Percentiles rank a stretch among this genome's conserved stretches.
phyloP scores from a whole-genome alignment of 1,140 invertebrate species.

The Drosophila trapezifrons region DNA sequence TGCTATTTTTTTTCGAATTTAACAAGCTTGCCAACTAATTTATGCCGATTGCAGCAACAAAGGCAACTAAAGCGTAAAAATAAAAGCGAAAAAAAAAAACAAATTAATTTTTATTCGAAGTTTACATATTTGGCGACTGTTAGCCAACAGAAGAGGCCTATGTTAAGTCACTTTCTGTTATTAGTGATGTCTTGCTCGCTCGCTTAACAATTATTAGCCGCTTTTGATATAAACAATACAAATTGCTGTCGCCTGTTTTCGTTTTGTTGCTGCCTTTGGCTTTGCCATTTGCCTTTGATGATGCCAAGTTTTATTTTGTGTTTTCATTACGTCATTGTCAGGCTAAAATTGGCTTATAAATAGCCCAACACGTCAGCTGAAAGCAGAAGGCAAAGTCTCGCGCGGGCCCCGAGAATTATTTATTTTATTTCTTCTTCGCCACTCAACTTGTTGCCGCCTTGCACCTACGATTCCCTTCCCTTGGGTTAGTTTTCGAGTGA shows the following conservation, averaged over 20 bases:
- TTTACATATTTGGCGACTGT: conserved; percentile 20
- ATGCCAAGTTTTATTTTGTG: conserved; percentile 62
- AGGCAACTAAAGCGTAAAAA: conserved; percentile 50
- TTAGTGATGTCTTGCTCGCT: background rate
- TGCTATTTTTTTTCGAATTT: conserved; percentile 18
- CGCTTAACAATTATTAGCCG: conserved; percentile 30
- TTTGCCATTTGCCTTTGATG: conserved; percentile 29
- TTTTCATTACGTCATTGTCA: conserved; percentile 75
- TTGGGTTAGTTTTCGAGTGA: conserved; percentile 18
- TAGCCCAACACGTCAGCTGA: conserved; percentile 78
- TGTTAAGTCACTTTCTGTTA: conserved; percentile 16
- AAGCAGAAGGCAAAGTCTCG: conserved; percentile 53
- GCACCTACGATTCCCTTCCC: conserved; percentile 11
- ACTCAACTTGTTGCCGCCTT: conserved; percentile 46
- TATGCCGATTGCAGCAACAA: conserved; percentile 46
- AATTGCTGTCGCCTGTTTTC: conserved; percentile 57
- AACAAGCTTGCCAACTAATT: conserved; percentile 54
- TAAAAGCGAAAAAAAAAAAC: conserved; percentile 24
- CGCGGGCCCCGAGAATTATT: conserved; percentile 18
- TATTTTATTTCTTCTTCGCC: conserved; percentile 30
- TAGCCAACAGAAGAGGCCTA: conserved; percentile 5
- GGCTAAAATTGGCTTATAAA: conserved; percentile 76
- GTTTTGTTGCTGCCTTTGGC: conserved; percentile 20
- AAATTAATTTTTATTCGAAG: conserved; percentile 18
- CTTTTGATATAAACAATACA: conserved; percentile 77